A percentile compares a stretch with the other conserved stretches of the same genome.
These are phyloP conservation scores for Mobula birostris DNA, from an alignment of 2,113 vertebrate genomes.

Conservation along the genomic window DNA sequence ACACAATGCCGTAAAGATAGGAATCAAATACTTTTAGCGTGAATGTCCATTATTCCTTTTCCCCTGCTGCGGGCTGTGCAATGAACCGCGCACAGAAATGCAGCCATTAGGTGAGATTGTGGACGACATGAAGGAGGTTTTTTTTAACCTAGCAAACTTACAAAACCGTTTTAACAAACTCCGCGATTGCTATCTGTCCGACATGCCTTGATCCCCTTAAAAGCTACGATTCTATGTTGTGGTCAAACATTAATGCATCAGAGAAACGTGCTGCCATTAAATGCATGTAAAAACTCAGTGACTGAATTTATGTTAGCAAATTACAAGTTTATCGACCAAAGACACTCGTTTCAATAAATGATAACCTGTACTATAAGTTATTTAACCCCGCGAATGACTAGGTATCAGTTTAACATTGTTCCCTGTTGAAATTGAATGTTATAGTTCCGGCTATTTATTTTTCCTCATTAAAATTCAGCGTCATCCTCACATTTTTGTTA, in stretches of 20 bases:
- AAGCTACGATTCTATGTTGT: not conserved
- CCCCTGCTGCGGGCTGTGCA: constrained; percentile 16
- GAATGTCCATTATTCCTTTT: constrained; percentile 12
- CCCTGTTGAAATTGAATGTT: no score
- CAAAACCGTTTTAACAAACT: not conserved
- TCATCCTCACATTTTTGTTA: not conserved
- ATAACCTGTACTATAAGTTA: no score
- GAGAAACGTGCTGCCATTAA: no score
- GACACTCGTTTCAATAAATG: no score
- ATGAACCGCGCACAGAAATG: constrained; percentile 6
- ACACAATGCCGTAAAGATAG: constrained; percentile 16
- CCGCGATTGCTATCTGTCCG: not conserved
- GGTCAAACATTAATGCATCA: not conserved
- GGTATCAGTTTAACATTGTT: not conserved
- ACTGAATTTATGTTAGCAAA: no score
- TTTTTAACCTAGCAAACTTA: not conserved
- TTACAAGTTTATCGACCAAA: not conserved
- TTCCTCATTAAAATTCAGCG: not conserved
- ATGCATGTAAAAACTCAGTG: no score
- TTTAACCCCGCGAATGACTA: no score
- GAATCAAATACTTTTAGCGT: not conserved
- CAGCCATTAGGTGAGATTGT: not conserved
- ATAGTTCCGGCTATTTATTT: no score
- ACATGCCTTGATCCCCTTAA: not conserved
- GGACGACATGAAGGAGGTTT: not conserved